Conservation (phyloP, 2,888 invertebrate genomes). For the Ichneumoninae sp. region DNA sequence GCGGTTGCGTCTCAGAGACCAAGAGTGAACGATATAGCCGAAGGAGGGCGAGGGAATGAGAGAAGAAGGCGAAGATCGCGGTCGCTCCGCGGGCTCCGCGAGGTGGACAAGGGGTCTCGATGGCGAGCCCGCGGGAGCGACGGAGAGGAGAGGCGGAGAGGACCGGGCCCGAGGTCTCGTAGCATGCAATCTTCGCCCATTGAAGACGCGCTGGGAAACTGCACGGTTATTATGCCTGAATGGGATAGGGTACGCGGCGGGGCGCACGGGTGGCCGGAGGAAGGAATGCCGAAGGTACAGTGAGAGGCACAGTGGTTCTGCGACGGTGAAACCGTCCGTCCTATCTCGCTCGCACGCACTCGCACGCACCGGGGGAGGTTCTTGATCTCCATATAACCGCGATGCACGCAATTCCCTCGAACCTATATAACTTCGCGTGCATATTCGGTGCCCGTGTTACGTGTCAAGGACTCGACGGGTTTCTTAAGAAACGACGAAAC, state of each 20-base stretch:
- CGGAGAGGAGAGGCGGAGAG: conserved; percentile 70
- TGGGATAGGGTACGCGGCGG: conserved; percentile 76
- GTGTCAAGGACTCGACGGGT: not conserved
- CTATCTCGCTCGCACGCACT: conserved; percentile 58
- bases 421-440: conserved; percentile 28
- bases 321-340: conserved; percentile 9
- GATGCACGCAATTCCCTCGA: conserved; percentile 72
- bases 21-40: conserved; percentile 61
- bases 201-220: conserved; percentile 84
- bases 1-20: conserved; percentile 66
- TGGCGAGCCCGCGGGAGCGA: conserved; percentile 60
- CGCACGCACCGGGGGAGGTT: conserved; percentile 72
- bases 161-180: conserved; percentile 79
- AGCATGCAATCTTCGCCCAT: conserved; percentile 84
- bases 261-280: conserved; percentile 49
- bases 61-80: conserved; percentile 63
- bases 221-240: conserved; percentile 84
- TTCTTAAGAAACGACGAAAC: conserved; percentile 23
- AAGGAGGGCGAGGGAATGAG: conserved; percentile 46
- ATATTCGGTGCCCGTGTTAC: conserved; percentile 29
- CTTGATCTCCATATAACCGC: conserved; percentile 75
- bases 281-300: conserved; percentile 67
- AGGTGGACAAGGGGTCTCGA: conserved; percentile 60
- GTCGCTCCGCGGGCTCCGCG: conserved; percentile 58
- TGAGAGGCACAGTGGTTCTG: conserved; percentile 21